A percentile compares a stretch with the other conserved stretches of the same genome.
These are phyloP conservation scores for Acanthosepion pharaonis DNA, from an alignment of 2,888 invertebrate species.

Conservation along the genomic window DNA sequence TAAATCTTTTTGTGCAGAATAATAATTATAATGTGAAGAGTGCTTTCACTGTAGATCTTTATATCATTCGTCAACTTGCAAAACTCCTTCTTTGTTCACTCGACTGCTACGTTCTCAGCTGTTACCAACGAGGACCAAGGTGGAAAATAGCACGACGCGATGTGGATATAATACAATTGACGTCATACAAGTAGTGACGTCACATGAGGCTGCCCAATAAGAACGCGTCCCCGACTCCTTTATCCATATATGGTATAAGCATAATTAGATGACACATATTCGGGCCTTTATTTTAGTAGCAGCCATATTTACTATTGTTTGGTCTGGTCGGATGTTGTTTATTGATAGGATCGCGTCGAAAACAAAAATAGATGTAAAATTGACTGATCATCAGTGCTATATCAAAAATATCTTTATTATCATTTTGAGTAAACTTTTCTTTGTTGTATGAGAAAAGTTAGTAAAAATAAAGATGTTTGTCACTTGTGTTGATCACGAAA, in stretches of 20 bases:
- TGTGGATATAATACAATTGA: constrained; percentile 10
- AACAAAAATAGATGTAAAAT: neutral
- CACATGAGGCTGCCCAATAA: neutral
- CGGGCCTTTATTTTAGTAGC: neutral
- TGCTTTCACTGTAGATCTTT: neutral
- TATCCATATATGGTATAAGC: neutral
- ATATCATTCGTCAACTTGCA: neutral
- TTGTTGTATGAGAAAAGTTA: neutral
- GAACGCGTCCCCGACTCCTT: neutral
- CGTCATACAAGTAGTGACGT: neutral
- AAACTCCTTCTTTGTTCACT: neutral
- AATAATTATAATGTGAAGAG: neutral
- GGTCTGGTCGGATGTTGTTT: neutral
- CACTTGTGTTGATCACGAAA: neutral
- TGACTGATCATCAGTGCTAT: neutral
- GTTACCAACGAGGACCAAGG: neutral
- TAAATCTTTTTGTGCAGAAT: neutral
- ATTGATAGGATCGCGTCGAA: neutral
- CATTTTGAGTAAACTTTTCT: neutral
- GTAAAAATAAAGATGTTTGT: neutral
- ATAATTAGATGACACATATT: neutral
- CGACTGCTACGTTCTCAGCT: neutral
- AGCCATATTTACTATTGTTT: neutral
- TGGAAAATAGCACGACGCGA: neutral
- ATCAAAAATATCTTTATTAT: neutral